Evolutionary conservation across 2,113 vertebrate genomes (phyloP).

Genomic region (Odobenus rosmarus): DNA sequence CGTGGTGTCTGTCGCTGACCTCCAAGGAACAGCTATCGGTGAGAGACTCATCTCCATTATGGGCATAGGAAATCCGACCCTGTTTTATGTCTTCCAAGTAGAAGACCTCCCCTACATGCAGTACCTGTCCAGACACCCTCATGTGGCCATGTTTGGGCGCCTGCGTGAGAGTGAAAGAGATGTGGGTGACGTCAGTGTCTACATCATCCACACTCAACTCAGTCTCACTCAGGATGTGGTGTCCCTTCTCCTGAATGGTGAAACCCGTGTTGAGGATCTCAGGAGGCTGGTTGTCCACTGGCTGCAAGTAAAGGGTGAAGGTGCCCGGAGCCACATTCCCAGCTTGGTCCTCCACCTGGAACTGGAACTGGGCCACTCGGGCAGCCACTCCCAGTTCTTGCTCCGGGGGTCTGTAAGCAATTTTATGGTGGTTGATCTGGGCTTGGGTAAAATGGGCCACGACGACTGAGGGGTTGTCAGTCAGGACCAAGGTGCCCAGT

Average conservation of each 20-base stretch:
- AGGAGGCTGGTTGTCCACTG: constrained; percentile 95
- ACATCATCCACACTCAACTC: constrained; percentile 93
- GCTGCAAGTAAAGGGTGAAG: constrained; percentile 94
- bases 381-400: constrained; percentile 94
- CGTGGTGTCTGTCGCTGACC: constrained; percentile 93
- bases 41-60: constrained; percentile 89
- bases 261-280: constrained; percentile 96
- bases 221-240: constrained; percentile 87
- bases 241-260: constrained; percentile 88
- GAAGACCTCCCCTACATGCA: constrained; percentile 90
- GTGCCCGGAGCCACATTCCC: constrained; percentile 89
- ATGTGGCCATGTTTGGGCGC: constrained; percentile 91
- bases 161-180: constrained; percentile 92
- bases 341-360: constrained; percentile 92
- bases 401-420: constrained; percentile 93
- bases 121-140: constrained; percentile 85
- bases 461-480: constrained; percentile 89
- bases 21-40: constrained; percentile 92
- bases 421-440: constrained; percentile 98
- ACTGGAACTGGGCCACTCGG: constrained; percentile 93
- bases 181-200: constrained; percentile 90
- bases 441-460: constrained; percentile 95
- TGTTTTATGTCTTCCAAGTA: constrained; percentile 90
- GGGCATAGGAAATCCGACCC: constrained; percentile 90
- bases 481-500: constrained; percentile 88